Conservation (phyloP, 2,888 invertebrate genomes). For the Thera britannica region DNA sequence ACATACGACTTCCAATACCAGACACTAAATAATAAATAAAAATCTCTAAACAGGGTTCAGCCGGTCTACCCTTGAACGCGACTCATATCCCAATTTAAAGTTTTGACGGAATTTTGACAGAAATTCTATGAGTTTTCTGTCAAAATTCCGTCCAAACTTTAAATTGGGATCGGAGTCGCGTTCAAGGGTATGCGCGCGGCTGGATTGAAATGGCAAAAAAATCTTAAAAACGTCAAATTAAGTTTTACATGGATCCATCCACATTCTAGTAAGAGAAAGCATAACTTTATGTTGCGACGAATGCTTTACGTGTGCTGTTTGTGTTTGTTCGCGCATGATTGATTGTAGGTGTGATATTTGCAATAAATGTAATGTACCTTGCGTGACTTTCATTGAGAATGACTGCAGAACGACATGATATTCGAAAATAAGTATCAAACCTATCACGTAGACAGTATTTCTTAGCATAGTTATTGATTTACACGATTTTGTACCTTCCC, state of each 20-base stretch:
- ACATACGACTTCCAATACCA: too few relatives aligned
- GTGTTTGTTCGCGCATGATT: constrained; percentile 62
- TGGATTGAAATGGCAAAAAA: too few relatives aligned
- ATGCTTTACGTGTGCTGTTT: constrained; percentile 75
- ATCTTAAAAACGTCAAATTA: too few relatives aligned
- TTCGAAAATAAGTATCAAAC: constrained; percentile 70
- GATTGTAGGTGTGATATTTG: constrained; percentile 49
- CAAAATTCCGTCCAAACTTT: too few relatives aligned
- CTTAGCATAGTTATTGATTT: constrained; percentile 4
- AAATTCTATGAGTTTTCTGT: too few relatives aligned
- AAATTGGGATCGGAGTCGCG: too few relatives aligned
- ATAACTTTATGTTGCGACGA: constrained; percentile 50
- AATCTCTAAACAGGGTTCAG: too few relatives aligned
- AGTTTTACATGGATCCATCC: constrained; percentile 40
- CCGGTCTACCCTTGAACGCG: too few relatives aligned
- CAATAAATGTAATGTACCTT: constrained; percentile 55
- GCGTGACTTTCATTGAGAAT: constrained; percentile 61
- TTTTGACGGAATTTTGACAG: too few relatives aligned
- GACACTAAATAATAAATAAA: too few relatives aligned
- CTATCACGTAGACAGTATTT: constrained; percentile 53
- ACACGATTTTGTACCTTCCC: background rate
- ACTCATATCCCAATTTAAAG: too few relatives aligned
- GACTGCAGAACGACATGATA: constrained; percentile 43
- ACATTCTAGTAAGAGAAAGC: constrained; percentile 37
- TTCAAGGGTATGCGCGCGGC: too few relatives aligned